These are phyloP conservation scores for Erythrocercus mccallii DNA, from an alignment of 2,113 vertebrate species.

Conservation along the genomic window DNA sequence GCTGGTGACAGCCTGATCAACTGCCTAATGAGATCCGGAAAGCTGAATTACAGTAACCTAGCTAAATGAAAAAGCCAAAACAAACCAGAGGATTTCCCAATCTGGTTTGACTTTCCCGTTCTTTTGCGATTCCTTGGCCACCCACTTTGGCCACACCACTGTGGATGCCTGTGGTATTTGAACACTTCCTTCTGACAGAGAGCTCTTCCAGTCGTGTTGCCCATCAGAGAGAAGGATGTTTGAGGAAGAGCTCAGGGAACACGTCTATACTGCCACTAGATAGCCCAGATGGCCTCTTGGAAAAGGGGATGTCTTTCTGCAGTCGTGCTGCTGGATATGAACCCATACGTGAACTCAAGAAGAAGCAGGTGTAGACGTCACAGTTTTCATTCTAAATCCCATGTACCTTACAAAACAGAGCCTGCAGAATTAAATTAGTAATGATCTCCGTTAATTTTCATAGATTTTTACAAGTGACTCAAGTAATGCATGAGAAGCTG, in stretches of 20 bases:
- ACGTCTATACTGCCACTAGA: neutral
- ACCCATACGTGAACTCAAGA: neutral
- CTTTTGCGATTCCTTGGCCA: neutral
- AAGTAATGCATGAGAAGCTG: neutral
- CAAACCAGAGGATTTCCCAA: neutral
- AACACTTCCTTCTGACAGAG: neutral
- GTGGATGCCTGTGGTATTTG: neutral
- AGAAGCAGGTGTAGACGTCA: neutral
- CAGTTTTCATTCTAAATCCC: neutral
- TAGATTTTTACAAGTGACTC: neutral
- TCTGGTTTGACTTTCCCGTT: neutral
- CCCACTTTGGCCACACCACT: neutral
- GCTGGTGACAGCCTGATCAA: neutral
- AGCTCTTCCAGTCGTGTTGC: neutral
- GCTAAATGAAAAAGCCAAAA: neutral
- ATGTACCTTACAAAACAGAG: neutral
- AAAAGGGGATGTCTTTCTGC: neutral
- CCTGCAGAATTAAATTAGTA: neutral
- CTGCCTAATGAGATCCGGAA: neutral
- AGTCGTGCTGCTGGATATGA: neutral
- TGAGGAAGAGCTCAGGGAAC: neutral
- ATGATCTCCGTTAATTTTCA: neutral
- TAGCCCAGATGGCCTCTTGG: neutral
- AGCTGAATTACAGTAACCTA: neutral
- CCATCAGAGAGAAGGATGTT: neutral